These are phyloP conservation scores for Chrysogorgia sp. DNA, from an alignment of 92 coral and sea anemone species.

Conservation along the genomic window DNA sequence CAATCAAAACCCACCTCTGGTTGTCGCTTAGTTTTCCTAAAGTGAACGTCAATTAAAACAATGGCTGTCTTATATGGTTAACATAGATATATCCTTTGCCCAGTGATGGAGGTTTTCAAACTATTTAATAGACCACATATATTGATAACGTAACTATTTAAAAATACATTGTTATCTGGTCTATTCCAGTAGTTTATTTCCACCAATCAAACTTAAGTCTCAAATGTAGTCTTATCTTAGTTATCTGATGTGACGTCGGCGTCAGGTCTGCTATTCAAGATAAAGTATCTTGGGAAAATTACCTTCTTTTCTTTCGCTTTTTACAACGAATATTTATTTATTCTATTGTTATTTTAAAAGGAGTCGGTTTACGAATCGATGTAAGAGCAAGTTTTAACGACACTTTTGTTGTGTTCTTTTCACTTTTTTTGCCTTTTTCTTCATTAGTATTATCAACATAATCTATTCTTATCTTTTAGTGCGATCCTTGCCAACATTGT, in stretches of 20 bases:
- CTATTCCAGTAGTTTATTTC: constrained; percentile 11
- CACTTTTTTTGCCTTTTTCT: neutral
- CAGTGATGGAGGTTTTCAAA: neutral
- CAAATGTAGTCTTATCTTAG: neutral
- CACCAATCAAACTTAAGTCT: constrained; percentile 10
- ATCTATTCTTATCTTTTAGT: constrained; percentile 35
- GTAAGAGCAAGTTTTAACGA: neutral
- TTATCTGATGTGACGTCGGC: constrained; percentile 39
- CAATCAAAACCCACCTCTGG: neutral
- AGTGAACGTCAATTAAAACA: no score
- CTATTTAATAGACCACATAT: constrained; percentile 27
- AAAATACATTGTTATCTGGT: constrained; percentile 25
- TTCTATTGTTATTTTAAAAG: no score
- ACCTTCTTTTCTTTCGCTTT: neutral
- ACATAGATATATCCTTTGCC: neutral
- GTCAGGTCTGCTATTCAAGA: constrained; percentile 18
- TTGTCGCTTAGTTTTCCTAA: no score
- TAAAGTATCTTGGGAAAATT: constrained; percentile 11
- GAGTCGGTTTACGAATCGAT: no score
- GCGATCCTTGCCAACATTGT: constrained; percentile 15
- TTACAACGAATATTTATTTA: neutral
- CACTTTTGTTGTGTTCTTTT: neutral
- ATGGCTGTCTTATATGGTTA: neutral
- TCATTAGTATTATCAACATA: neutral
- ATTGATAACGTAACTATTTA: neutral